Conservation (phyloP, 2,113 vertebrate genomes). For the Chinchilla lanigera region DNA sequence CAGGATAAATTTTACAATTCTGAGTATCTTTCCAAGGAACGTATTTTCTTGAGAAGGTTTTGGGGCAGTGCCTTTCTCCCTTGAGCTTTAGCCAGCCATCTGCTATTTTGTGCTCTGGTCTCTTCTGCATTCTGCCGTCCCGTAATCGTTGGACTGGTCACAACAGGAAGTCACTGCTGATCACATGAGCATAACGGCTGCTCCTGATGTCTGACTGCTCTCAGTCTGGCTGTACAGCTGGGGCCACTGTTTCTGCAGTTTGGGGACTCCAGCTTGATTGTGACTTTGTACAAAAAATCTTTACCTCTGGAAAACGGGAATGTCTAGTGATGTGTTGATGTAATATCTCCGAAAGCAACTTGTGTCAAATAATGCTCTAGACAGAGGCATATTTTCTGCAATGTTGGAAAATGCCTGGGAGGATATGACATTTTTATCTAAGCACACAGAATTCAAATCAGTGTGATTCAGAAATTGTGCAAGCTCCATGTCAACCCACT, state of each 20-base stretch:
- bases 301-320: neutral
- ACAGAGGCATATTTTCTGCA: neutral
- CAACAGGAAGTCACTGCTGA: neutral
- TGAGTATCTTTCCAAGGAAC: neutral
- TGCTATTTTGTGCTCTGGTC: neutral
- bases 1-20: neutral
- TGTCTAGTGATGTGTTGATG: neutral
- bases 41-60: neutral
- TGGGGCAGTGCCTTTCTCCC: neutral
- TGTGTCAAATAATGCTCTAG: neutral
- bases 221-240: rapidly evolving
- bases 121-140: neutral
- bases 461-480: constrained; percentile 36
- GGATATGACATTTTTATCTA: constrained; percentile 54
- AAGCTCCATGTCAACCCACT: constrained; percentile 33
- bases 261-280: neutral
- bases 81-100: neutral
- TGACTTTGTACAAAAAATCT: neutral
- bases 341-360: neutral
- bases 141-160: neutral
- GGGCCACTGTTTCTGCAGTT: too few species aligned
- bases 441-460: constrained; percentile 43
- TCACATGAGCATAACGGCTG: neutral
- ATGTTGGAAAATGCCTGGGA: neutral
- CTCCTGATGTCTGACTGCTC: neutral